A percentile compares a stretch with the other conserved stretches of the same genome.
phyloP scores from a whole-genome alignment of 2,113 vertebrate genomes.

The Halcyon senegalensis region DNA sequence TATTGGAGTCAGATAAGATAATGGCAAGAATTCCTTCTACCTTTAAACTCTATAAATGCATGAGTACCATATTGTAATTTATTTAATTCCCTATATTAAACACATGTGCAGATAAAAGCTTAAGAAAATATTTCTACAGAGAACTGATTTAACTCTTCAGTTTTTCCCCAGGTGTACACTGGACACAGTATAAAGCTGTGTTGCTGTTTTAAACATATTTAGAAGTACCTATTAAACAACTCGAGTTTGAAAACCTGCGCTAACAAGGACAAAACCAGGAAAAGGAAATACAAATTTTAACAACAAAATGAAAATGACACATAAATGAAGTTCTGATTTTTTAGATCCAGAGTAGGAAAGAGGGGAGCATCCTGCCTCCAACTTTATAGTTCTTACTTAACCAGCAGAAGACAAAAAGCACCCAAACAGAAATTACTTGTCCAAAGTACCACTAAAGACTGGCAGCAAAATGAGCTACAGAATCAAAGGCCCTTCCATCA shows the following conservation, averaged over 20 bases:
- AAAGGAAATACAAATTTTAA: conserved; percentile 47
- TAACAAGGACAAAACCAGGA: conserved; percentile 50
- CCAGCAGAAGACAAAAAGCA: conserved; percentile 9
- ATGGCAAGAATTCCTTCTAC: neutral
- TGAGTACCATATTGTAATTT: neutral
- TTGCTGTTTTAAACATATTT: neutral
- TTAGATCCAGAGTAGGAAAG: conserved; percentile 8
- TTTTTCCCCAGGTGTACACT: neutral
- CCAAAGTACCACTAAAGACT: conserved; percentile 24
- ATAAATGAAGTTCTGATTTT: conserved; percentile 3
- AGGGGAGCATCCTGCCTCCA: conserved; percentile 33
- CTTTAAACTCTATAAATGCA: neutral
- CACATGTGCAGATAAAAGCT: neutral
- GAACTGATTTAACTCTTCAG: neutral
- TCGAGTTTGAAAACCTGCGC: neutral
- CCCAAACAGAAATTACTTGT: conserved; percentile 34
- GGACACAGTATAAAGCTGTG: neutral
- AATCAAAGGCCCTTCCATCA: neutral
- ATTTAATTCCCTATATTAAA: neutral
- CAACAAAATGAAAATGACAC: conserved; percentile 21
- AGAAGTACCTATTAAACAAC: neutral
- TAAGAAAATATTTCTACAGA: neutral
- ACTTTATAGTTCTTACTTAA: conserved; percentile 27
- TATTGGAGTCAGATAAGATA: neutral
- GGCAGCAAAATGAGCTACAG: conserved; percentile 29